Conservation (phyloP, 2,113 vertebrate genomes). For the Misgurnus mizolepis region DNA sequence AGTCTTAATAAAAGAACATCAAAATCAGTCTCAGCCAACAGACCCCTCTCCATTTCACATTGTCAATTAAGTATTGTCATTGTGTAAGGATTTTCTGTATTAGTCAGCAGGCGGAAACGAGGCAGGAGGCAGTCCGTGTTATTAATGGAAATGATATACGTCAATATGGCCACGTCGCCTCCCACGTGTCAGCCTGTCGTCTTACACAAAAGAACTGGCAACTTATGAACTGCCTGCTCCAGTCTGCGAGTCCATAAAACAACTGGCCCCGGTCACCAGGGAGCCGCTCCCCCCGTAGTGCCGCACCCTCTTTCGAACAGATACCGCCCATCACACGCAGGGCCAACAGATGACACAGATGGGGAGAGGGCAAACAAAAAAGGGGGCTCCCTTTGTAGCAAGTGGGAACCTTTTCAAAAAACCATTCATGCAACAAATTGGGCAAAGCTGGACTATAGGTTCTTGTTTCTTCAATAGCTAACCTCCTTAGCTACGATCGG, state of each 20-base stretch:
- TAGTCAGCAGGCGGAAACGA: constrained; percentile 85
- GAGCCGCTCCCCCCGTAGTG: constrained; percentile 74
- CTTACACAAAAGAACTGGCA: constrained; percentile 85
- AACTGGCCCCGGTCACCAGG: constrained; percentile 85
- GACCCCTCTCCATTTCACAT: constrained; percentile 26
- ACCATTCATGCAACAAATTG: constrained; percentile 89
- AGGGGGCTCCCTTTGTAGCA: constrained; percentile 86
- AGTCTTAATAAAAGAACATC: background rate
- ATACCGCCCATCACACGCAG: constrained; percentile 82
- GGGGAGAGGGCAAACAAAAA: constrained; percentile 87
- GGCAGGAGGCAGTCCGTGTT: constrained; percentile 81
- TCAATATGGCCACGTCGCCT: constrained; percentile 92
- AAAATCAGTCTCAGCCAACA: background rate
- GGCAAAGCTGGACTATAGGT: constrained; percentile 77
- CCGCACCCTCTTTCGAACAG: constrained; percentile 44
- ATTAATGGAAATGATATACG: constrained; percentile 97
- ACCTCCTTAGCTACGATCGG: constrained; percentile 71
- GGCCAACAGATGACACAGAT: constrained; percentile 98
- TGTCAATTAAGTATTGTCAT: constrained; percentile 38
- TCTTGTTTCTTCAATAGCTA: constrained; percentile 80
- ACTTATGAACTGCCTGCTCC: constrained; percentile 95
- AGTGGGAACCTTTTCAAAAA: constrained; percentile 83
- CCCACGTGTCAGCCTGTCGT: constrained; percentile 91
- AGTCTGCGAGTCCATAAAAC: constrained; percentile 95
- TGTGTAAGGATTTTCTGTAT: constrained; percentile 19